Evolutionary conservation across 2,888 invertebrate genomes (phyloP).

Genomic region (Drosophila crucigera): DNA sequence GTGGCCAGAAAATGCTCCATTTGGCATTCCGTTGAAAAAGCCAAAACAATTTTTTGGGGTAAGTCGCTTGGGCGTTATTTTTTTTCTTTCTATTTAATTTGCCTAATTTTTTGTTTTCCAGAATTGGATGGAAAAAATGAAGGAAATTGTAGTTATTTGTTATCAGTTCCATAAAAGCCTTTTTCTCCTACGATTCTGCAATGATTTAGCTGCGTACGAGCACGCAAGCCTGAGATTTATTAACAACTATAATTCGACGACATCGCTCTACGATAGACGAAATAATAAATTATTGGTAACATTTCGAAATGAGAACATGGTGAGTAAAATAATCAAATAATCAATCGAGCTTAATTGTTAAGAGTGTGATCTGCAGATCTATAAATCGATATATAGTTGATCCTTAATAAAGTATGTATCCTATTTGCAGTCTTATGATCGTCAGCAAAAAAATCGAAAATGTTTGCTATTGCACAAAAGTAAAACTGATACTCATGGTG

Average conservation of each 20-base stretch:
- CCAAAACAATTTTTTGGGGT: conserved; percentile 86
- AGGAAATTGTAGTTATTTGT: conserved; percentile 89
- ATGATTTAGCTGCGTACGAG: conserved; percentile 89
- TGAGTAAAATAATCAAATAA: conserved; percentile 75
- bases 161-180: conserved; percentile 91
- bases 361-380: background rate
- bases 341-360: background rate
- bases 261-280: conserved; percentile 89
- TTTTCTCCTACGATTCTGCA: conserved; percentile 90
- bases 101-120: conserved; percentile 40
- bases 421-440: conserved; percentile 83
- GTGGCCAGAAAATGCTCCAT: conserved; percentile 90
- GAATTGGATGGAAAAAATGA: conserved; percentile 88
- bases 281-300: conserved; percentile 90
- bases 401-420: background rate
- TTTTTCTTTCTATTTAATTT: background rate
- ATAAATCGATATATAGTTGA: background rate
- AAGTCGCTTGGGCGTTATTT: conserved; percentile 59
- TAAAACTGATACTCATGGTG: conserved; percentile 77
- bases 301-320: conserved; percentile 91
- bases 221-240: conserved; percentile 89
- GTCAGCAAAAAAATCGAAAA: conserved; percentile 84
- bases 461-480: conserved; percentile 85
- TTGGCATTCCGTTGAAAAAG: conserved; percentile 88
- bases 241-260: conserved; percentile 90